Conservation (phyloP, 2,888 invertebrate genomes). For the Leptopterna dolabrata region DNA sequence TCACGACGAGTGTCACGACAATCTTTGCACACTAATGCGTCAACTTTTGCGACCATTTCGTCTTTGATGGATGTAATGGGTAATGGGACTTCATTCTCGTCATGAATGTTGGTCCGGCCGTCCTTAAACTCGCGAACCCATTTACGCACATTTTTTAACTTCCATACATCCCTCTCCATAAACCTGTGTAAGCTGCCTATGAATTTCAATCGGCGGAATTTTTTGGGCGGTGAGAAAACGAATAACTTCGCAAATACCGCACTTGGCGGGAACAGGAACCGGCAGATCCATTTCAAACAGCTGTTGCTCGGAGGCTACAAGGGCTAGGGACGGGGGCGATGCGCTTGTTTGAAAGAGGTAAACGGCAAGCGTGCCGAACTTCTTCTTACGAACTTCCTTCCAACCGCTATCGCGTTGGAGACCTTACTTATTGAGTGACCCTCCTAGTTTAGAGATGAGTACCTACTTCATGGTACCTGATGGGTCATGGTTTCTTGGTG, state of each 20-base stretch:
- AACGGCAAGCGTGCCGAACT: background rate
- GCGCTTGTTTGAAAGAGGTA: background rate
- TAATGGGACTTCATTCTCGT: background rate
- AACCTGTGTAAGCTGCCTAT: background rate
- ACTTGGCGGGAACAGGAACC: background rate
- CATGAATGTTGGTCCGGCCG: no score
- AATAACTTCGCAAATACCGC: background rate
- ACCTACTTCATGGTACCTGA: no score
- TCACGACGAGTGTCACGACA: no score
- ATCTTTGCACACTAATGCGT: background rate
- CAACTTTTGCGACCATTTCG: background rate
- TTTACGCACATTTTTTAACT: background rate
- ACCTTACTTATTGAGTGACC: background rate
- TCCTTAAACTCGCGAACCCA: background rate
- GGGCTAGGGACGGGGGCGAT: background rate
- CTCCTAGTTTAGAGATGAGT: background rate
- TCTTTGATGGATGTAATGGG: background rate
- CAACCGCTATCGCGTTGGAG: background rate
- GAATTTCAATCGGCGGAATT: slow-evolving; percentile 3
- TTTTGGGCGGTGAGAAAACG: background rate
- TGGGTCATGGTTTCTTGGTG: no score
- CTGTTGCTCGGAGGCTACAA: background rate
- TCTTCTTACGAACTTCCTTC: background rate
- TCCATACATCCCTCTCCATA: background rate
- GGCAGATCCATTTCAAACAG: background rate